phyloP scores from a whole-genome alignment of 2,888 invertebrate genomes.

The Tethea ocularis region DNA sequence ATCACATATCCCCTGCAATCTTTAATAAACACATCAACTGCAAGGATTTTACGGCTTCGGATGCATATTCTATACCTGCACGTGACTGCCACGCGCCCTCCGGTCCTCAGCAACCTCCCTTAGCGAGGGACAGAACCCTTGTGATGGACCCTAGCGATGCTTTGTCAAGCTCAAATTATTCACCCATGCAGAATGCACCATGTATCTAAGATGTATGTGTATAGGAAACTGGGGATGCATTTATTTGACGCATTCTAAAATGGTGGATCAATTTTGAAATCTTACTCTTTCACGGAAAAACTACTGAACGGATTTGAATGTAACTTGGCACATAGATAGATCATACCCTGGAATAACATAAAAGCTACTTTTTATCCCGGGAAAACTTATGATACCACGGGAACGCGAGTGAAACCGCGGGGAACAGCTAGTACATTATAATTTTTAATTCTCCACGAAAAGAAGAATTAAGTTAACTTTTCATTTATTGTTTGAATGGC shows the following conservation, averaged over 20 bases:
- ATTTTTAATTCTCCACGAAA: no score
- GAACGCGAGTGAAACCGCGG: no score
- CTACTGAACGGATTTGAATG: no score
- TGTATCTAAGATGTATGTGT: conserved; percentile 26
- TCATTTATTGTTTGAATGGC: no score
- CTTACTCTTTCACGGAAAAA: no score
- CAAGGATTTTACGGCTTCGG: conserved; percentile 38
- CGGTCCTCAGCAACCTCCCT: conserved; percentile 18
- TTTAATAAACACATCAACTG: conserved; percentile 61
- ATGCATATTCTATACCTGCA: conserved; percentile 49
- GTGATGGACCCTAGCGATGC: conserved; percentile 25
- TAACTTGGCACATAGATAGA: no score
- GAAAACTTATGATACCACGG: no score
- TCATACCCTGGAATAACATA: no score
- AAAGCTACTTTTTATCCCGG: no score
- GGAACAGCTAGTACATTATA: no score
- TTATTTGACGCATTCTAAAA: not conserved
- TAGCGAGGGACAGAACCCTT: conserved; percentile 30
- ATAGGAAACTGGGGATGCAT: not conserved
- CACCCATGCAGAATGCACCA: conserved; percentile 45
- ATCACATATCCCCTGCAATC: conserved; percentile 6
- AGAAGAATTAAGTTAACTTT: no score
- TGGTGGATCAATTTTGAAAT: not conserved
- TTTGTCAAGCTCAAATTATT: conserved; percentile 40
- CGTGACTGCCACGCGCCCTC: conserved; percentile 51